phyloP scores from a whole-genome alignment of 2,888 invertebrate species.

The Leuctra nigra region DNA sequence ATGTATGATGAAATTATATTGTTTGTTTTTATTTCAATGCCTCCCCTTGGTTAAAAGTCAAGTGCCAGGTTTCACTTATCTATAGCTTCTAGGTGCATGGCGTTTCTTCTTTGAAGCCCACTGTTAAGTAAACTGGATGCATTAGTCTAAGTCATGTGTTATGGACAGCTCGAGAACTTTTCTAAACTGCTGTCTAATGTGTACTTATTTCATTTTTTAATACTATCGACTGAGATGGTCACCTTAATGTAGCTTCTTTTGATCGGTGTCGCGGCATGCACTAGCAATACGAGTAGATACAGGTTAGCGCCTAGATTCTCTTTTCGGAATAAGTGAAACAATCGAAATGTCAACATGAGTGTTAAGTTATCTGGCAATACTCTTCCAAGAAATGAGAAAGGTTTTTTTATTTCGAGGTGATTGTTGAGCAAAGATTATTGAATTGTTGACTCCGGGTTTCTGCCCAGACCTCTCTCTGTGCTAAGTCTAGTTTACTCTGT shows the following conservation, averaged over 20 bases:
- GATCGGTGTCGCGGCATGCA: slow-evolving; percentile 14
- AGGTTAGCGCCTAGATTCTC: slow-evolving; percentile 25
- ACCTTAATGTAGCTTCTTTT: slow-evolving; percentile 17
- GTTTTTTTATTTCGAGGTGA: slow-evolving; percentile 27
- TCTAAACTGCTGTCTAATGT: slow-evolving; percentile 31
- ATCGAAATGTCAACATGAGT: too few relatives aligned
- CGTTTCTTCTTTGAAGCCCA: slow-evolving; percentile 27
- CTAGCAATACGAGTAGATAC: slow-evolving; percentile 25
- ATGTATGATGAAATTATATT: slow-evolving; percentile 23
- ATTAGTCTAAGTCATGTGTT: slow-evolving; percentile 22
- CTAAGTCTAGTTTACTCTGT: slow-evolving; percentile 32
- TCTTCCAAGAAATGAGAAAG: slow-evolving; percentile 24
- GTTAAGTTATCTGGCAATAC: slow-evolving; percentile 29
- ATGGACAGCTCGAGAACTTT: slow-evolving; percentile 21
- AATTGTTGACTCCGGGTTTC: slow-evolving; percentile 5
- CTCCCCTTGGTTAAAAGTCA: slow-evolving; percentile 29
- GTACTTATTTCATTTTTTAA: slow-evolving; percentile 25
- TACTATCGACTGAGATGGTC: slow-evolving; percentile 4
- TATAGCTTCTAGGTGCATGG: slow-evolving; percentile 28
- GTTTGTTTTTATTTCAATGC: slow-evolving; percentile 28
- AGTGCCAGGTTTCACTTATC: slow-evolving; percentile 29
- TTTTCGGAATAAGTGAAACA: slow-evolving; percentile 27
- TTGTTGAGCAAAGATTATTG: slow-evolving; percentile 24
- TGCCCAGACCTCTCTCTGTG: slow-evolving; percentile 28
- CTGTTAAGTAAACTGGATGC: slow-evolving; percentile 25